Evolutionary conservation across 2,113 vertebrate genomes (phyloP), one percentile per base, ranked within the genome.

Genomic region (Hiodon tergisus): DNA sequence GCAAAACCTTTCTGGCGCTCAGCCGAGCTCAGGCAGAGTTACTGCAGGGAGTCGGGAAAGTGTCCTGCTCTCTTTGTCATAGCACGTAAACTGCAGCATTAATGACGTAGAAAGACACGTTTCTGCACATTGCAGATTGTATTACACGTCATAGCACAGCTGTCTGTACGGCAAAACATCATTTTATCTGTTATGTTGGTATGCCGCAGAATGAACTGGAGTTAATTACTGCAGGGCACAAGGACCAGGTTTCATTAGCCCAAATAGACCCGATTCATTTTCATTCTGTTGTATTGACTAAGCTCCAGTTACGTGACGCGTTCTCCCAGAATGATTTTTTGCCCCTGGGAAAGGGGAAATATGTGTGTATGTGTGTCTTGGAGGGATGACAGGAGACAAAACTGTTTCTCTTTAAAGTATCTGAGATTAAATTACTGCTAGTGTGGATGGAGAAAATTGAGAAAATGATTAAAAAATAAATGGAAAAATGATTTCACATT

Each of bases 381-480:
- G 5, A 6, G 17, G 46, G 46, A 4, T 6, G 9, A 10, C 0
- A 16, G 14, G 69, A 72, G 50, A 66, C 53, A 59, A 68, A 79
- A 68, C 81, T 83, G 67, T 77, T 52, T 77, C 78, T 71, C 67
- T 82, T 82, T 85, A 82, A 85, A 85, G 78, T 81, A 78, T 76
- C 69, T 57, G 57, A 81, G 84, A 86, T 85, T 84, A 85, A 81
- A 86, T 85, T 82, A 85, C 82, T 84, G 81, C 83, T 61, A 11
- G 76, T 57, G 76, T 74, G 78, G 77, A 75, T 46, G 74, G 66
- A 6, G 76, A 31, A 62, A 78, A 86, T 87, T 82, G 81, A 81
- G 85, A 85, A 85, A 84, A 83, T 85, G 81, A 86, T 84, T 84
- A 84, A 82, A 86, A 88, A 83, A 78, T 81, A 86, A 87, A 85